Conservation (phyloP, 2,797 vertebrate genomes). For the Characodon lateralis region DNA sequence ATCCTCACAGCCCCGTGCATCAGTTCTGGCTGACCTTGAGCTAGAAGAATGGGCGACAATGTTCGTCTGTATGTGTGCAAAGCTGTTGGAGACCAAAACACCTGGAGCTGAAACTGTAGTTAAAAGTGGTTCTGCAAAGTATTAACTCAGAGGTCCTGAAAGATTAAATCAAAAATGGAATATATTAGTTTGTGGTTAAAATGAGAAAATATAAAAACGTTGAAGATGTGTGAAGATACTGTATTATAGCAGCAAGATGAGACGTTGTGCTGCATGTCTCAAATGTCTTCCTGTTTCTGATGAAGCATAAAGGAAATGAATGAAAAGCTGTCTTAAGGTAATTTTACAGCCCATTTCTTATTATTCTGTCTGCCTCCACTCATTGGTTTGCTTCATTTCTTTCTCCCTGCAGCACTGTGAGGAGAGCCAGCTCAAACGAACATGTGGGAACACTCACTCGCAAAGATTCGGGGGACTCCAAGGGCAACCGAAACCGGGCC, state of each 20-base stretch:
- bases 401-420: conserved; percentile 84
- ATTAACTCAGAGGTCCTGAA: background rate
- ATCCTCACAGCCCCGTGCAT: too few relatives aligned
- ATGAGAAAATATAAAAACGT: background rate
- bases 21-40: too few relatives aligned
- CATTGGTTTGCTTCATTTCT: conserved; percentile 10
- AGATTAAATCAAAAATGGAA: background rate
- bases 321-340: conserved; percentile 31
- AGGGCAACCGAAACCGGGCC: conserved; percentile 89
- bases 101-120: too few relatives aligned
- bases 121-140: too few relatives aligned
- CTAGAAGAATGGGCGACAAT: too few relatives aligned
- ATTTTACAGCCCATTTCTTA: conserved; percentile 36
- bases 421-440: conserved; percentile 94
- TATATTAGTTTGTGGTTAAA: background rate
- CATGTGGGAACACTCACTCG: conserved; percentile 89
- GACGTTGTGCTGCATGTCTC: background rate
- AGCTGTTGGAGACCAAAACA: background rate
- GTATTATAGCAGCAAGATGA: background rate
- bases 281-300: background rate
- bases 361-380: conserved; percentile 7
- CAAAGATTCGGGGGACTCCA: conserved; percentile 90
- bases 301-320: background rate
- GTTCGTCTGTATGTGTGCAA: too few relatives aligned
- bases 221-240: background rate